These are phyloP conservation scores for Hyalella azteca DNA, from an alignment of 2,888 invertebrate species.

Conservation along the genomic window DNA sequence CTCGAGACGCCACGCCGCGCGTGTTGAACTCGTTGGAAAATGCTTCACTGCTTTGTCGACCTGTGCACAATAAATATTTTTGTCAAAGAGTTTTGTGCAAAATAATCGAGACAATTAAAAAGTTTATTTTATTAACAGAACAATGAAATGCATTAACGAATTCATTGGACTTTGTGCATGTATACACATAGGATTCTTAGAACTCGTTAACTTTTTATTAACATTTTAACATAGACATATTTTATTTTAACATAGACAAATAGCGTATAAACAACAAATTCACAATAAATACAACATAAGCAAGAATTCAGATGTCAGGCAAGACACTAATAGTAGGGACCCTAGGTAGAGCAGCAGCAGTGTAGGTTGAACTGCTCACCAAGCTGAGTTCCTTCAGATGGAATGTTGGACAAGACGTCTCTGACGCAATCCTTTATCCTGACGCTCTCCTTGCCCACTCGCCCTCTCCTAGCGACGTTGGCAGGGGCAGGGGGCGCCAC, in stretches of 20 bases:
- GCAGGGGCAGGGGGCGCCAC: conserved; percentile 27
- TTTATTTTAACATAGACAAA: background rate
- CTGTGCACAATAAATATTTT: background rate
- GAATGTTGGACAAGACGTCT: background rate
- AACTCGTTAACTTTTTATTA: no score
- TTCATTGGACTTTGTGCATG: no score
- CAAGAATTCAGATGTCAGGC: background rate
- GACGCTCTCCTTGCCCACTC: no score
- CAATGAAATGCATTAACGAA: no score
- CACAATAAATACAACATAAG: background rate
- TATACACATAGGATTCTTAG: no score
- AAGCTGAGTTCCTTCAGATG: background rate
- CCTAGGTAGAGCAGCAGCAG: no score
- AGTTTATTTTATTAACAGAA: background rate
- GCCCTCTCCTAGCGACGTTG: background rate
- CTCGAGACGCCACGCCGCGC: background rate
- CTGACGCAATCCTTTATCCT: background rate
- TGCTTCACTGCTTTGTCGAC: background rate
- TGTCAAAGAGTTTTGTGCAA: no score
- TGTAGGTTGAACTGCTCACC: background rate
- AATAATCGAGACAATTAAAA: background rate
- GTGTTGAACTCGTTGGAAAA: background rate
- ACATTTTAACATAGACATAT: background rate
- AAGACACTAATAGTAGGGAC: no score
- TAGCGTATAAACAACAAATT: background rate